Base-by-base conservation (phyloP, 1,140 invertebrate species). In the Pissodes strobi region DNA sequence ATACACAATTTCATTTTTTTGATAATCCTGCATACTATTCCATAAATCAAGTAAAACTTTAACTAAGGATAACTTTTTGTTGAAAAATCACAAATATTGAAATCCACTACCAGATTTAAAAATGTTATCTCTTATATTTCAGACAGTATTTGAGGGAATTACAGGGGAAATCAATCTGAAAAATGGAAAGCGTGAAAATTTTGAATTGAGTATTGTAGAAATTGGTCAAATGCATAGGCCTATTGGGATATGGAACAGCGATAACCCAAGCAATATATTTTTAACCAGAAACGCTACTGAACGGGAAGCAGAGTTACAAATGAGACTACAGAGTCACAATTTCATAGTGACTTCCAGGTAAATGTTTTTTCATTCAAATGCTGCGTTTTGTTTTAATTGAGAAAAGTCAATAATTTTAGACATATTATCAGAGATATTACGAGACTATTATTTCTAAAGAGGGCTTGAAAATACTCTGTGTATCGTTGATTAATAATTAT, bases 301-400 rank as follows among this genome's bases (percentile, higher is more conserved):
- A 55, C n/a, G 60, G 10, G 59, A 66, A 22, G 64, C 64, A 4
- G 68, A 56, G 52, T 45, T 63, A 15, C 55, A 43, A 41, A 64
- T 37, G 55, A 70, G 41, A 56, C 70, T 41, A 58, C 59, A 72
- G 48, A 72, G 56, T 53, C 62, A 68, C 6, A 66, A 55, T 13
- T 67, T 77, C 18, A 70, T 74, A 17, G 74, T 77, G 1, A 70
- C 70, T 0, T 84, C 85, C 1, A 70, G 65, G 72, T 73, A 60
- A 39, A 27, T n/a, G n/a, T n/a, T 21, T 41, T 10, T n/a, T 37
- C 4, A 10, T 38, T 9, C 5, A 9, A 21, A 13, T 30, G 9
- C 12, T 10, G 25, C 13, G 17, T 43, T 5, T 4, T 13, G 39
- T n/a, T n/a, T n/a, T n/a, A n/a, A n/a, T n/a, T n/a, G n/a, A n/a